A percentile compares a stretch with the other conserved stretches of the same genome.
These are phyloP conservation scores for Coleophora deauratella DNA, from an alignment of 2,888 invertebrate species.

Conservation along the genomic window DNA sequence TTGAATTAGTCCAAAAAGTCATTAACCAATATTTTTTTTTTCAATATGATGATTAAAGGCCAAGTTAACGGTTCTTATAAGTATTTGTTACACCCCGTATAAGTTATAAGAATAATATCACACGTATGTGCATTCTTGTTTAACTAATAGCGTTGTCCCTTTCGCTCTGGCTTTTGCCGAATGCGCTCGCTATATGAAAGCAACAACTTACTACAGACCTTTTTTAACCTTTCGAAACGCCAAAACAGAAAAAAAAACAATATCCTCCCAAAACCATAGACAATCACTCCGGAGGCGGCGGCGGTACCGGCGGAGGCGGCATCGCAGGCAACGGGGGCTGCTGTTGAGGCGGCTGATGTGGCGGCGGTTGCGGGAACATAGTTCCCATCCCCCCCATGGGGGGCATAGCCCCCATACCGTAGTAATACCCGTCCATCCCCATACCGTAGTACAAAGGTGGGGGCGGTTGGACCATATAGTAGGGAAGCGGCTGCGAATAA, in stretches of 20 bases:
- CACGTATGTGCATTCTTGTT: too few relatives aligned
- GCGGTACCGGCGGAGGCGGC: slow-evolving; percentile 62
- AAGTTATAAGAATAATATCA: too few relatives aligned
- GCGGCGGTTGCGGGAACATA: slow-evolving; percentile 61
- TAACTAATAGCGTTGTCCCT: too few relatives aligned
- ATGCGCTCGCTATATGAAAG: too few relatives aligned
- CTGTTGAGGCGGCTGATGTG: slow-evolving; percentile 62
- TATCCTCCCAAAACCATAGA: slow-evolving; percentile 6
- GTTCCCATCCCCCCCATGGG: slow-evolving; percentile 35
- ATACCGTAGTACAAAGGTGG: slow-evolving; percentile 46
- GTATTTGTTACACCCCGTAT: too few relatives aligned
- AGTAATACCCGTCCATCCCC: slow-evolving; percentile 38
- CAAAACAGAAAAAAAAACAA: neutral
- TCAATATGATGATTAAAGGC: too few relatives aligned
- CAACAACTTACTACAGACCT: too few relatives aligned
- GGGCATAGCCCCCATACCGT: slow-evolving; percentile 24
- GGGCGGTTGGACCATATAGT: slow-evolving; percentile 57
- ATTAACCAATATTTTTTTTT: too few relatives aligned
- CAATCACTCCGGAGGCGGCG: slow-evolving; percentile 70
- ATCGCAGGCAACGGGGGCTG: slow-evolving; percentile 17
- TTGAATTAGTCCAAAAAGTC: too few relatives aligned
- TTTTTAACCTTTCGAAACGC: neutral
- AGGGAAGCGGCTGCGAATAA: slow-evolving; percentile 44
- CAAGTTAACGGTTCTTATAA: too few relatives aligned
- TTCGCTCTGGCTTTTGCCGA: too few relatives aligned